phyloP scores from a whole-genome alignment of 2,888 invertebrate species.

The Parnassius mnemosyne region DNA sequence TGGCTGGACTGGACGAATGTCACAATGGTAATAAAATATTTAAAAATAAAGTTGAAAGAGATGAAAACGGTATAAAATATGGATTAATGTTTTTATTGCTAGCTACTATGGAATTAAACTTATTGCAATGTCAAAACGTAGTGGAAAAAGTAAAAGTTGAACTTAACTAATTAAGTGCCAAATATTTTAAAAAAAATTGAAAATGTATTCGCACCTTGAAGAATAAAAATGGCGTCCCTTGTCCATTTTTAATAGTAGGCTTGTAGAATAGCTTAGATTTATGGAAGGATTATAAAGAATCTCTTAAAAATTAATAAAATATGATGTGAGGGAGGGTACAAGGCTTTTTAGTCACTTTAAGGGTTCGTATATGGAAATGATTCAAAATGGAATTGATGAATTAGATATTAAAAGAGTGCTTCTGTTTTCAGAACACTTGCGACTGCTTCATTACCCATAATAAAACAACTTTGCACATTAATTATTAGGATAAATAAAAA shows the following conservation, averaged over 20 bases:
- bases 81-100: too few relatives aligned
- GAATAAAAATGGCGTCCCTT: too few relatives aligned
- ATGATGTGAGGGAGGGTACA: neutral
- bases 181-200: too few relatives aligned
- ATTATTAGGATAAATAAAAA: too few relatives aligned
- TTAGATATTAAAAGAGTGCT: slow-evolving; percentile 2
- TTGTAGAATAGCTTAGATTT: too few relatives aligned
- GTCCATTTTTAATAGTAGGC: too few relatives aligned
- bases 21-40: neutral
- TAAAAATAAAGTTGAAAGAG: neutral
- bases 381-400: slow-evolving; percentile 12
- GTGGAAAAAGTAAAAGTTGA: too few relatives aligned
- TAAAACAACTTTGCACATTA: neutral
- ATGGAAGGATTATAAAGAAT: neutral
- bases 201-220: too few relatives aligned
- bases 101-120: too few relatives aligned
- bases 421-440: slow-evolving; percentile 11
- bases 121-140: too few relatives aligned
- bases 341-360: neutral
- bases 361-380: neutral
- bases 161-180: too few relatives aligned
- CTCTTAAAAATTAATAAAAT: neutral
- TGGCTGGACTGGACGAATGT: neutral
- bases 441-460: neutral
- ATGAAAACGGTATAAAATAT: too few relatives aligned